phyloP scores from a whole-genome alignment of 2,113 vertebrate species.

The Manacus vitellinus region DNA sequence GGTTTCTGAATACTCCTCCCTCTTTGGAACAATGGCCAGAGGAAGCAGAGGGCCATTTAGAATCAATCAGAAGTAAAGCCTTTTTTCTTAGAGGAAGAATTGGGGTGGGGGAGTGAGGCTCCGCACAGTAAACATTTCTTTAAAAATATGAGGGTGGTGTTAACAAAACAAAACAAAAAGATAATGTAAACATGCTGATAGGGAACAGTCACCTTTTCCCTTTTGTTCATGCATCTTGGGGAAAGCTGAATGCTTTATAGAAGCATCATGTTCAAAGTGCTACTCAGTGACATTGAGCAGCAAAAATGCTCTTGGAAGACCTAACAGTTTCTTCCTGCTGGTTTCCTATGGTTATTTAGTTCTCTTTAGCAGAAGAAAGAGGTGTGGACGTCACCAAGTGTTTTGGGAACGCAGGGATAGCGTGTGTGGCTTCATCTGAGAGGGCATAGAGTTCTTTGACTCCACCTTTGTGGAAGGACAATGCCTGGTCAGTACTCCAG shows the following conservation, averaged over 20 bases:
- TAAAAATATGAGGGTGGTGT: background rate
- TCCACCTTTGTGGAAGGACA: background rate
- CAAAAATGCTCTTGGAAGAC: background rate
- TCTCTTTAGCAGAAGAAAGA: background rate
- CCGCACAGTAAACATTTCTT: background rate
- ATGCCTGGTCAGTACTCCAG: background rate
- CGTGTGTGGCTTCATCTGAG: fast-evolving
- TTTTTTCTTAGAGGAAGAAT: slow-evolving; percentile 55
- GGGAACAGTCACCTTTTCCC: background rate
- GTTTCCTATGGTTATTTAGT: background rate
- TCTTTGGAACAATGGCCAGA: slow-evolving; percentile 49
- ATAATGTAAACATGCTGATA: background rate
- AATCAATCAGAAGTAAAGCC: slow-evolving; percentile 14
- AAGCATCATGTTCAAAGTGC: background rate
- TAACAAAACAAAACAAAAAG: background rate
- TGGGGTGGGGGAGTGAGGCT: background rate
- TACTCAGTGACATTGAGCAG: background rate
- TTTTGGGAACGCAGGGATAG: background rate
- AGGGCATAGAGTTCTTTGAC: background rate
- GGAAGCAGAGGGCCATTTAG: slow-evolving; percentile 52
- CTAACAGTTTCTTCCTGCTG: background rate
- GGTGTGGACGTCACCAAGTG: background rate
- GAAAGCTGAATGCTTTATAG: background rate
- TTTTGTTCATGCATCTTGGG: fast-evolving
- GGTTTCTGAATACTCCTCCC: slow-evolving; percentile 37